Percentiles rank a stretch among this genome's conserved stretches.
phyloP scores from a whole-genome alignment of 2,113 vertebrate species.

The Mola mola region DNA sequence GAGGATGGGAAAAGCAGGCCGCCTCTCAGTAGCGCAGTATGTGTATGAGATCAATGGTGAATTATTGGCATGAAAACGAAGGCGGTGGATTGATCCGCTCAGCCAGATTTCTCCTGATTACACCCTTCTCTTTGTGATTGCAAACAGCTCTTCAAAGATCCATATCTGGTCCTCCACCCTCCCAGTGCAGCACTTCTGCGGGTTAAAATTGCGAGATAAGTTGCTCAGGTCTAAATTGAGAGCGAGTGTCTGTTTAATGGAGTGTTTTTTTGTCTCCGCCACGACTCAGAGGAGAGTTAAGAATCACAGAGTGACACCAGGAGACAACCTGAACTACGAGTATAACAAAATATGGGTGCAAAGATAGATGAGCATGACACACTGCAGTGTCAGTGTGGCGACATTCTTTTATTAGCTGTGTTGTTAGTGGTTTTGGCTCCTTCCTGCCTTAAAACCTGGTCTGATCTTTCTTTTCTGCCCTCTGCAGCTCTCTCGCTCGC shows the following conservation, averaged over 20 bases:
- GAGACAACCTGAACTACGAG: slow-evolving; percentile 23
- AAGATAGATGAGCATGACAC: slow-evolving; percentile 24
- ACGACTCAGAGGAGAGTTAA: slow-evolving; percentile 57
- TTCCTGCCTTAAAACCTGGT: slow-evolving; percentile 17
- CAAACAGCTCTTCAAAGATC: slow-evolving; percentile 79
- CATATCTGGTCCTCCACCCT: slow-evolving; percentile 56
- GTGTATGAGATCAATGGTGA: slow-evolving; percentile 73
- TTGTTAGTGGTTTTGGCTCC: background rate
- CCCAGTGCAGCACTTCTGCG: slow-evolving; percentile 39
- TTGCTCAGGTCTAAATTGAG: slow-evolving; percentile 69
- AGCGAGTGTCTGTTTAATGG: slow-evolving; percentile 72
- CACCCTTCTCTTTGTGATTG: slow-evolving; percentile 78
- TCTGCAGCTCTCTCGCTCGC: slow-evolving; percentile 26
- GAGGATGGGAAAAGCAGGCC: slow-evolving; percentile 28
- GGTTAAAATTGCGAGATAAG: slow-evolving; percentile 77
- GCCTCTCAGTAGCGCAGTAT: slow-evolving; percentile 37
- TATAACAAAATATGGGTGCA: slow-evolving; percentile 39
- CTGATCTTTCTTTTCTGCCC: slow-evolving; percentile 51
- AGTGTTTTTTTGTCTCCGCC: slow-evolving; percentile 50
- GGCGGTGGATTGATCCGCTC: slow-evolving; percentile 73
- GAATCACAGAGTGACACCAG: slow-evolving; percentile 15
- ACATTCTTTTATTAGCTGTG: slow-evolving; percentile 21
- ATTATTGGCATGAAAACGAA: slow-evolving; percentile 65
- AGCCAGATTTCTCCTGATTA: slow-evolving; percentile 74
- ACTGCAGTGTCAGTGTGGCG: too few relatives aligned